A percentile compares a stretch with the other conserved stretches of the same genome.
phyloP scores from a whole-genome alignment of 2,113 vertebrate genomes.

The Hyaena hyaena region DNA sequence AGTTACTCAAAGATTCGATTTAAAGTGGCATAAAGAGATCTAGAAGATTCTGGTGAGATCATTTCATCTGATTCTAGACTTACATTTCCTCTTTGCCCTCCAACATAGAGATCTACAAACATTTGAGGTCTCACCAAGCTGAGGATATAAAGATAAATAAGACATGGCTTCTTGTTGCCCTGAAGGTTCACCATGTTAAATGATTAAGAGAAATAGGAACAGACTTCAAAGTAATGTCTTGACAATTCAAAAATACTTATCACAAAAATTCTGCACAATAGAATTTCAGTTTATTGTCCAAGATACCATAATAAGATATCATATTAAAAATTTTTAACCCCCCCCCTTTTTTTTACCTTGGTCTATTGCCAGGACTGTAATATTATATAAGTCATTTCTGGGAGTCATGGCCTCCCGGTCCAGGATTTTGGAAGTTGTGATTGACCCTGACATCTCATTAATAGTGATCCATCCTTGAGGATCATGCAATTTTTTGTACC shows the following conservation, averaged over 20 bases:
- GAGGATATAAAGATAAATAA: neutral
- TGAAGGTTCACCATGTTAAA: neutral
- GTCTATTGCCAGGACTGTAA: slow-evolving; percentile 86
- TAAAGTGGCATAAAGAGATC: neutral
- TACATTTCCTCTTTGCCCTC: neutral
- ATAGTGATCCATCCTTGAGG: slow-evolving; percentile 89
- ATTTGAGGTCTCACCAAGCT: neutral
- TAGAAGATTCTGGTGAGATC: neutral
- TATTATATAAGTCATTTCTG: slow-evolving; percentile 84
- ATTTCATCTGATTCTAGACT: neutral
- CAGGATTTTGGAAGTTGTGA: slow-evolving; percentile 88
- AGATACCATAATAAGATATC: neutral
- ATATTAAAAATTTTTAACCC: neutral
- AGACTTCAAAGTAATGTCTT: neutral
- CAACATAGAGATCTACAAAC: neutral
- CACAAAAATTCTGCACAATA: neutral
- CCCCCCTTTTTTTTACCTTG: slow-evolving; percentile 81
- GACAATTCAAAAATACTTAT: neutral
- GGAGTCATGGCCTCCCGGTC: slow-evolving; percentile 89
- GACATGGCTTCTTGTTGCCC: neutral
- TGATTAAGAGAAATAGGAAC: neutral
- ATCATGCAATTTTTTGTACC: slow-evolving; percentile 74
- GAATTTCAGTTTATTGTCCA: neutral
- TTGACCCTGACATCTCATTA: slow-evolving; percentile 84
- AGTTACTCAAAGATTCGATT: neutral